Percentiles rank a stretch among this genome's conserved stretches.
Conservation (phyloP, 2,888 invertebrate genomes). For the Ferdinandea cuprea region DNA sequence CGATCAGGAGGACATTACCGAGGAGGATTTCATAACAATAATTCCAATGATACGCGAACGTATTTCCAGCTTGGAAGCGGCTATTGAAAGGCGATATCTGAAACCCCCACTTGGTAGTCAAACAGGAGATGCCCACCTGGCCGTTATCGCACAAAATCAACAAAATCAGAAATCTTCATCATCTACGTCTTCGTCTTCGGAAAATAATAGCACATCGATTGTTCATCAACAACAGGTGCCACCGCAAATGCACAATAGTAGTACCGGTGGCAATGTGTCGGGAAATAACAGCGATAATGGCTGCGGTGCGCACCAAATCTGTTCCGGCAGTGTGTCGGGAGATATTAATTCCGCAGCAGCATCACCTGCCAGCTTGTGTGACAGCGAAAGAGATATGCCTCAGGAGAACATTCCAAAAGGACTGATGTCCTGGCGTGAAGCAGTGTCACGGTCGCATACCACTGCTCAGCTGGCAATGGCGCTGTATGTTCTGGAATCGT, state of each 20-base stretch:
- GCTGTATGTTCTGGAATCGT: conserved; percentile 93
- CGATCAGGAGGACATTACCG: conserved; percentile 83
- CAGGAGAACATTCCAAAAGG: conserved; percentile 85
- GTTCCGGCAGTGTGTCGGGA: conserved; percentile 51
- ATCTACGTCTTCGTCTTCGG: conserved; percentile 78
- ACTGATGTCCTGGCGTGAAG: conserved; percentile 94
- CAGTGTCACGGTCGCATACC: conserved; percentile 91
- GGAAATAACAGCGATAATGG: conserved; percentile 80
- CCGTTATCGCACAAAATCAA: conserved; percentile 84
- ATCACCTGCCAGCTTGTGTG: conserved; percentile 82
- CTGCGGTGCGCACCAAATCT: conserved; percentile 68
- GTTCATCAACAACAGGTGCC: conserved; percentile 79
- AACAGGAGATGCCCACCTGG: conserved; percentile 86
- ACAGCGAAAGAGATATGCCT: conserved; percentile 82
- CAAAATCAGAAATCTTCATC: conserved; percentile 80
- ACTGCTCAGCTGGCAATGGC: conserved; percentile 96
- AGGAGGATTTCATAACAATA: conserved; percentile 85
- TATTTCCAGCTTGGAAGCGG: conserved; percentile 92
- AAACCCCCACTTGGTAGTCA: conserved; percentile 92
- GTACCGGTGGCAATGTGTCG: conserved; percentile 79
- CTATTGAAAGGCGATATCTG: conserved; percentile 95
- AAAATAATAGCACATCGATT: conserved; percentile 82
- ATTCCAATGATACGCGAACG: conserved; percentile 86
- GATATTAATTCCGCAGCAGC: conserved; percentile 67
- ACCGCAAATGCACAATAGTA: conserved; percentile 78